phyloP scores from a whole-genome alignment of 2,113 vertebrate genomes.

The Sakesphorus luctuosus region DNA sequence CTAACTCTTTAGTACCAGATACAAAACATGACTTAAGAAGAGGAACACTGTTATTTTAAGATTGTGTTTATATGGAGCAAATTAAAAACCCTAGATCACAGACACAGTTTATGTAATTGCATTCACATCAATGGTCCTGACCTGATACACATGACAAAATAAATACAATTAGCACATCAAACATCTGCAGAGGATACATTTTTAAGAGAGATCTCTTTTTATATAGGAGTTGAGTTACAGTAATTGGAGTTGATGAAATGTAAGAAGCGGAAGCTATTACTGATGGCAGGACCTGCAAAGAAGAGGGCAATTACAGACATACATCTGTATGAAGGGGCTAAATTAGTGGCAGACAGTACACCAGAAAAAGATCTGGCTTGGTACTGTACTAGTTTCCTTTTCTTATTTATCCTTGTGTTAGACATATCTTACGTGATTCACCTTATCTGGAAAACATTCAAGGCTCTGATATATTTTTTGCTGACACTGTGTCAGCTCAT shows the following conservation, averaged over 20 bases:
- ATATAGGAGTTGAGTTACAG: background rate
- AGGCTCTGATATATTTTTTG: constrained; percentile 5
- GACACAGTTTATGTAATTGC: background rate
- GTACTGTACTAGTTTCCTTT: background rate
- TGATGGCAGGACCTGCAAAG: background rate
- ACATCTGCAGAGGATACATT: background rate
- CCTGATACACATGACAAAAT: background rate
- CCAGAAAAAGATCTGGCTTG: background rate
- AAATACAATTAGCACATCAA: background rate
- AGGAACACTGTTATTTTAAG: background rate
- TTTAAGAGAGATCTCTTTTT: background rate
- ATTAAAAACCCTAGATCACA: background rate
- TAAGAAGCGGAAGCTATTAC: no score
- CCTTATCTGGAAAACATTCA: background rate
- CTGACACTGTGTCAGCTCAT: background rate
- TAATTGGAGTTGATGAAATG: background rate
- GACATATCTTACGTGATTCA: background rate
- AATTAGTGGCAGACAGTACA: background rate
- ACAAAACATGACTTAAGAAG: background rate
- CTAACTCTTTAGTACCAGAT: background rate
- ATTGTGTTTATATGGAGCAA: background rate
- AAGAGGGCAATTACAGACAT: background rate
- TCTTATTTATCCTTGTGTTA: background rate
- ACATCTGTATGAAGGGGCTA: background rate
- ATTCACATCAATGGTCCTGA: background rate